Evolutionary conservation across 2,888 invertebrate genomes (phyloP), one percentile per base, ranked within the genome.

Genomic region (Thyatira batis): DNA sequence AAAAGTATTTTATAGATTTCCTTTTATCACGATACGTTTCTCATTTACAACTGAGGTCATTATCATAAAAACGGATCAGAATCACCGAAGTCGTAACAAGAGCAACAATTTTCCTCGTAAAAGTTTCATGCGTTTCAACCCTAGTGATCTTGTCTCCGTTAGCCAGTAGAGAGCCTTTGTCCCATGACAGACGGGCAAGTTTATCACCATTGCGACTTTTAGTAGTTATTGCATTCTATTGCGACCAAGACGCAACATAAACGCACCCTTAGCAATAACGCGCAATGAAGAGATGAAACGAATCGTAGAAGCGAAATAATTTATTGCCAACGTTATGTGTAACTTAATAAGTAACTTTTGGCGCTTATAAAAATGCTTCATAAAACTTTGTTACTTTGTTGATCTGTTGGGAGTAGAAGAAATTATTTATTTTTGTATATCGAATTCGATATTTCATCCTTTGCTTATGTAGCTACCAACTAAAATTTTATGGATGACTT

Each of bases 211-310:
- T 71, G 77, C 68, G 76, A 82, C 81, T 82, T 80, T 77, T 78
- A 85, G 76, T 75, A 77, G 85, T 85, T 85, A 88, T 87, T 87
- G 82, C 84, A 73, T 73, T 77, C 67, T 67, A 77, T 75, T 72
- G 72, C 69, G 65, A 67, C 61, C 57, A 61, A 62, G 69, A 74
- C 67, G 73, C 67, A 67, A 76, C 78, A 71, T 77, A 78, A 80
- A 80, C 77, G 76, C 81, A 81, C 82, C 86, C 85, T 71, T 62
- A 71, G 68, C 65, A 76, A 76, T 80, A 79, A 76, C 71, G 67
- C 65, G 69, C 71, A 68, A 74, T 76, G 67, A 69, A 75, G 76
- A 79, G 78, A 85, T 80, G 78, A 80, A 78, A 80, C 70, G 71
- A 73, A 77, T 73, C 67, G 69, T 61, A 68, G 59, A 63, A 58